These are phyloP conservation scores for Temnopleurus reevesii DNA, from an alignment of 53 echinoderm and acorn worm species.

Conservation along the genomic window DNA sequence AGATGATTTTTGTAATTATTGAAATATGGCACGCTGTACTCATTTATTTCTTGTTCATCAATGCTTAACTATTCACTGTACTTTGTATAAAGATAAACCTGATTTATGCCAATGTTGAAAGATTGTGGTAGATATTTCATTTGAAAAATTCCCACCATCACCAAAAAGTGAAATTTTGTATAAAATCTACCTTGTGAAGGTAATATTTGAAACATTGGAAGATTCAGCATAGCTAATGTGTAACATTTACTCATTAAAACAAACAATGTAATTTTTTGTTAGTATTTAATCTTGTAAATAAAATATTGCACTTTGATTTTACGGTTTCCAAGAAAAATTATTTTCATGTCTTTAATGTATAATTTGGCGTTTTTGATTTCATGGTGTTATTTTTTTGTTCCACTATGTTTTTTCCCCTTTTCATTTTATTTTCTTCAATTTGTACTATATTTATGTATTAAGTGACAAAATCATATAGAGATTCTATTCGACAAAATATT, in stretches of 20 bases:
- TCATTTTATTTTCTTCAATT: too few species aligned
- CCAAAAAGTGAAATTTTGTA: conserved; percentile 12
- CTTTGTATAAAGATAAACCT: neutral
- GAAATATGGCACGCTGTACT: neutral
- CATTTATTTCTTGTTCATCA: neutral
- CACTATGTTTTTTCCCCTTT: too few species aligned
- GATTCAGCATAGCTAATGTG: neutral
- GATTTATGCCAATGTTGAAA: neutral
- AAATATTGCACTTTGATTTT: neutral
- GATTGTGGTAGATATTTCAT: conserved; percentile 17
- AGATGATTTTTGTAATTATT: neutral
- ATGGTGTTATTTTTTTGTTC: conserved; percentile 29
- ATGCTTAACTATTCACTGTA: neutral
- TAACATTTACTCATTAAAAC: too few species aligned
- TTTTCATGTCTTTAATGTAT: neutral
- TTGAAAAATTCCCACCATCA: conserved; percentile 12
- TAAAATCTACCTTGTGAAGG: neutral
- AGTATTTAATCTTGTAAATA: conserved; percentile 26
- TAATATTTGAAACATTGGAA: neutral
- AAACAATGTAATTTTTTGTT: neutral
- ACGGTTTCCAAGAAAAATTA: neutral
- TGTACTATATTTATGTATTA: too few species aligned
- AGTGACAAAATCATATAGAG: too few species aligned
- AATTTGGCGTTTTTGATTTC: conserved; percentile 1
- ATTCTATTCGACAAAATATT: too few species aligned